A percentile compares a stretch with the other conserved stretches of the same genome.
These are phyloP conservation scores for Pristionchus exspectatus DNA, from an alignment of 2,888 invertebrate species.

Conservation along the genomic window DNA sequence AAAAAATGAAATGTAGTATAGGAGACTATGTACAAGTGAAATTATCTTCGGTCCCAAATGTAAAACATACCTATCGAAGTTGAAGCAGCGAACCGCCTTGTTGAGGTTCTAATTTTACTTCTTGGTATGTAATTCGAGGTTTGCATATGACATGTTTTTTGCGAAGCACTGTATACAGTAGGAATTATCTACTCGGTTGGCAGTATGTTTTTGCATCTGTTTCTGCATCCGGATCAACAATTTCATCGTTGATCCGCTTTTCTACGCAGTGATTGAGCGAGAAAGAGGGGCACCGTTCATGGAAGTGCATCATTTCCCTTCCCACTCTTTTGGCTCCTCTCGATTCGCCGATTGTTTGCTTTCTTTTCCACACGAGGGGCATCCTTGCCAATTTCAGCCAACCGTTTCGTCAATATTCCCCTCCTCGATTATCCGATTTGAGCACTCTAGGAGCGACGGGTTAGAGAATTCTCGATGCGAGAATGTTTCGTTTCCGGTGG, in stretches of 20 bases:
- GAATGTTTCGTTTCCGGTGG: neutral
- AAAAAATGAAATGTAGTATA: no score
- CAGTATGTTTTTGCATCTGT: neutral
- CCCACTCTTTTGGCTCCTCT: conserved; percentile 10
- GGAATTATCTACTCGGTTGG: neutral
- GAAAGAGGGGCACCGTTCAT: conserved; percentile 7
- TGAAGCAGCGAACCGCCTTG: no score
- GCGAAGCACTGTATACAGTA: neutral
- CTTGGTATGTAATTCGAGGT: no score
- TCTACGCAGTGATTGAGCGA: neutral
- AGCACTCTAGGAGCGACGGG: neutral
- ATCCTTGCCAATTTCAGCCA: conserved; percentile 17
- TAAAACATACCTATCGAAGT: no score
- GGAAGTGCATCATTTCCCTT: neutral
- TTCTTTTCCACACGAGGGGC: neutral
- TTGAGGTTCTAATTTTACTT: no score
- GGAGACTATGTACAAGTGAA: no score
- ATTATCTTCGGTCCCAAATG: no score
- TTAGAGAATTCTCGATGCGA: neutral
- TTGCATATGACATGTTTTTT: no score
- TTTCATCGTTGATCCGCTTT: neutral
- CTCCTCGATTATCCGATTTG: neutral
- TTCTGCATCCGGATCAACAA: neutral
- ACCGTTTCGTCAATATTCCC: neutral
- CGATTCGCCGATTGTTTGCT: conserved; percentile 20